Evolutionary conservation across 2,797 vertebrate genomes (phyloP).

Genomic region (Poeciliopsis infans): DNA sequence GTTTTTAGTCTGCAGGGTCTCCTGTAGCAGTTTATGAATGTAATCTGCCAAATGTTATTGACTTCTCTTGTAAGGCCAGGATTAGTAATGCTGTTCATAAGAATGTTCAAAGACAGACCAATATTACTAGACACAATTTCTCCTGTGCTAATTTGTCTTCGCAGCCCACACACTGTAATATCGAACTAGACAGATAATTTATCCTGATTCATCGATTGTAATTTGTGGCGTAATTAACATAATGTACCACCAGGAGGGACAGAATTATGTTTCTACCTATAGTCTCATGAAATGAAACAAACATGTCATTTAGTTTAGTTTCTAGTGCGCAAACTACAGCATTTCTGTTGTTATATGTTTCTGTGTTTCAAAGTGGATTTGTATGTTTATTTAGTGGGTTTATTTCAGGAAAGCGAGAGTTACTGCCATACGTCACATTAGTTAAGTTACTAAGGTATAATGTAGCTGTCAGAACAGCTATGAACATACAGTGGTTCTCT

Average conservation of each 20-base stretch:
- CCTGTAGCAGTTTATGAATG: constrained; percentile 20
- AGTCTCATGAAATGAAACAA: constrained; percentile 49
- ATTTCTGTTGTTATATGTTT: constrained; percentile 7
- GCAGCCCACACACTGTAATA: constrained; percentile 47
- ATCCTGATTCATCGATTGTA: constrained; percentile 70
- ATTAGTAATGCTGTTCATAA: constrained; percentile 46
- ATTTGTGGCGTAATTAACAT: constrained; percentile 70
- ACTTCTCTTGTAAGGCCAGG: constrained; percentile 22
- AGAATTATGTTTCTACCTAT: constrained; percentile 40
- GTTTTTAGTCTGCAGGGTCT: constrained; percentile 22
- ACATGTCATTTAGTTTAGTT: constrained; percentile 31
- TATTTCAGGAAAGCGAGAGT: not conserved
- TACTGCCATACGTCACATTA: constrained; percentile 21
- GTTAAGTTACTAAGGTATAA: not conserved
- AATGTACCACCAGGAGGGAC: constrained; percentile 66
- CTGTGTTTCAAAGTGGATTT: constrained; percentile 2
- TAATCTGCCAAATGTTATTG: constrained; percentile 23
- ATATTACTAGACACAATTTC: constrained; percentile 57
- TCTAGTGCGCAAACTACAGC: constrained; percentile 7
- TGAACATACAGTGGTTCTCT: constrained; percentile 15
- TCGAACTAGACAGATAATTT: constrained; percentile 64
- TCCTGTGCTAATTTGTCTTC: constrained; percentile 61
- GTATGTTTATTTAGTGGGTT: not conserved
- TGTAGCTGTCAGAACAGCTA: constrained; percentile 10
- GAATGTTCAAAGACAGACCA: constrained; percentile 36